Evolutionary conservation across 2,888 invertebrate genomes (phyloP).

Genomic region (Halocaridina rubra): DNA sequence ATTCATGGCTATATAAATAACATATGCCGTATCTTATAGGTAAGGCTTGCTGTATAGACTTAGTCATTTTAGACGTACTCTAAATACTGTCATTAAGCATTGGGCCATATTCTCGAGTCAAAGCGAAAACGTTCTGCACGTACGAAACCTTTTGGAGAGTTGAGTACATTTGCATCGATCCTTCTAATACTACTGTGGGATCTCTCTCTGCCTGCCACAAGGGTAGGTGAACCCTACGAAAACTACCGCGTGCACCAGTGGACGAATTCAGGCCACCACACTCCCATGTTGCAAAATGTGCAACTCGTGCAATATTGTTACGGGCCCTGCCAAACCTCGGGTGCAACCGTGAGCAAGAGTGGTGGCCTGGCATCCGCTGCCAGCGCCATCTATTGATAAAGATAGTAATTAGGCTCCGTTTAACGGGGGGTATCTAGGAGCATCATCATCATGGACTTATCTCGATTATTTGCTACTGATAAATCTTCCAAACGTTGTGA

Average conservation of each 20-base stretch:
- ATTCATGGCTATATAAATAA: too few species aligned
- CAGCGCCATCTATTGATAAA: slow-evolving; percentile 59
- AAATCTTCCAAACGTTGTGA: slow-evolving; percentile 30
- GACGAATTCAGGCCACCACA: slow-evolving; percentile 28
- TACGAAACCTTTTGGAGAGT: neutral
- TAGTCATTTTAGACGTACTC: too few species aligned
- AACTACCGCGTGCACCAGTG: slow-evolving; percentile 13
- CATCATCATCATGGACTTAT: slow-evolving; percentile 61
- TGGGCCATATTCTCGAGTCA: too few species aligned
- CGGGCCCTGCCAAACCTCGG: slow-evolving; percentile 10
- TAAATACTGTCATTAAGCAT: too few species aligned
- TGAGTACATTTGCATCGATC: neutral
- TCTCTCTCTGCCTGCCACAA: neutral
- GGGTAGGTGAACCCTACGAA: slow-evolving; percentile 6
- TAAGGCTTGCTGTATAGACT: too few species aligned
- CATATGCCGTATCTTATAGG: too few species aligned
- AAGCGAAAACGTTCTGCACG: too few species aligned
- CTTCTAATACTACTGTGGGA: neutral
- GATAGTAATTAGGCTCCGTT: slow-evolving; percentile 51
- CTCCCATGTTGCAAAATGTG: neutral
- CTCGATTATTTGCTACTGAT: slow-evolving; percentile 47
- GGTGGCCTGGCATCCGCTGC: slow-evolving; percentile 45
- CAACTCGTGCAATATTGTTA: neutral
- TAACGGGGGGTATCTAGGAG: slow-evolving; percentile 48
- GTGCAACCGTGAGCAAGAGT: neutral